phyloP scores from a whole-genome alignment of 2,113 vertebrate genomes.

The Desmodus rotundus region DNA sequence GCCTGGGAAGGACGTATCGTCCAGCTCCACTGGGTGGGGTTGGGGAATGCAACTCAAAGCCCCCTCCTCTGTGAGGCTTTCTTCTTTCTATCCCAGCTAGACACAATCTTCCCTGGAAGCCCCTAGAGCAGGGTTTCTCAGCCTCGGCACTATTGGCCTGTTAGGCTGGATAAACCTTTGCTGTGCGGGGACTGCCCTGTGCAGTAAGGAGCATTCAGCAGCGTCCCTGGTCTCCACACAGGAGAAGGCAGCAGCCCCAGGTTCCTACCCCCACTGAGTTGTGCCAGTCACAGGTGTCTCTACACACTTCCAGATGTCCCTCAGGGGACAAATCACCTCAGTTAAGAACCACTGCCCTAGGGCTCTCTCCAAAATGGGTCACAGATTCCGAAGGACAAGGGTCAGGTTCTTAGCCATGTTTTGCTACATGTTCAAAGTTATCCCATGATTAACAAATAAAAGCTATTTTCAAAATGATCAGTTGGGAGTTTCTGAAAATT shows the following conservation, averaged over 20 bases:
- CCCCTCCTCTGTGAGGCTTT: not conserved
- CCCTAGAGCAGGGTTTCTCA: not conserved
- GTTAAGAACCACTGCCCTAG: not conserved
- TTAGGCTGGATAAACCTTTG: not conserved
- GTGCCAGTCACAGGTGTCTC: not conserved
- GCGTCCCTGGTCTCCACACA: not conserved
- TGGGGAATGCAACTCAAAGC: not conserved
- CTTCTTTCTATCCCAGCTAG: not conserved
- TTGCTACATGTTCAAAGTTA: not conserved
- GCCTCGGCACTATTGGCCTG: not conserved
- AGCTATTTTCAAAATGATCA: not conserved
- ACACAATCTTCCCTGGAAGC: not conserved
- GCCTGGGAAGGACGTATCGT: not conserved
- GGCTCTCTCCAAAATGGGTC: not conserved
- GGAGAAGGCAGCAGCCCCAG: too few species aligned
- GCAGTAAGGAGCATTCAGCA: not conserved
- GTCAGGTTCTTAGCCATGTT: not conserved
- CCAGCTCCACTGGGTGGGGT: not conserved
- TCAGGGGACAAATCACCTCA: not conserved
- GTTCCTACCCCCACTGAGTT: not conserved
- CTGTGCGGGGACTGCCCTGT: not conserved
- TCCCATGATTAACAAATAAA: not conserved
- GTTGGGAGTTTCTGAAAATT: constrained; percentile 29
- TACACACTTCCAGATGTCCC: not conserved
- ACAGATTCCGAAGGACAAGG: not conserved